These are phyloP conservation scores for Lymantria dispar DNA, from an alignment of 2,888 invertebrate genomes.

Conservation along the genomic window DNA sequence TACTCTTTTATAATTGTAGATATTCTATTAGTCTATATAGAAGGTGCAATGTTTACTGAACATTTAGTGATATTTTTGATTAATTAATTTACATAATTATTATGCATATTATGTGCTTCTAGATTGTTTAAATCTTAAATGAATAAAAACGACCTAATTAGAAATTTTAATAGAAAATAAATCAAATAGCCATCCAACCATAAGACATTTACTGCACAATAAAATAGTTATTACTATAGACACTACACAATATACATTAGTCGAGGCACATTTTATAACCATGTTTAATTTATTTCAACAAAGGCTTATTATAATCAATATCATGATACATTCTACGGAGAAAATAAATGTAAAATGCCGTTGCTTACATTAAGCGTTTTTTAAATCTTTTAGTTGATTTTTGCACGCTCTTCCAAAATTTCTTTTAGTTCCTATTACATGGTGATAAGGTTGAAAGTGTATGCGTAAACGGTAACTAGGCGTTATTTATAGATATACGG, in stretches of 20 bases:
- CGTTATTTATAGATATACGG: slow-evolving; percentile 51
- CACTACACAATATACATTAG: not conserved
- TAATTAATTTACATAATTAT: no score
- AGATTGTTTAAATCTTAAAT: no score
- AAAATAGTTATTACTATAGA: not conserved
- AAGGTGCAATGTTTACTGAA: no score
- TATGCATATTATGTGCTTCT: no score
- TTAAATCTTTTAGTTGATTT: slow-evolving; percentile 14
- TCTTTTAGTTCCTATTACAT: slow-evolving; percentile 17
- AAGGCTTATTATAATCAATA: not conserved
- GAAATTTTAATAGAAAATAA: no score
- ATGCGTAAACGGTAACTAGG: slow-evolving; percentile 24
- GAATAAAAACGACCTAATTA: no score
- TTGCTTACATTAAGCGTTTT: not conserved
- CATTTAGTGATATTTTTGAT: no score
- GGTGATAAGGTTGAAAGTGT: slow-evolving; percentile 33
- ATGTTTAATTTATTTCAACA: slow-evolving; percentile 1
- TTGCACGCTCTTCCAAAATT: not conserved
- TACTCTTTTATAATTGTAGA: not conserved
- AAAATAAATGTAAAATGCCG: slow-evolving; percentile 17
- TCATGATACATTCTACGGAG: slow-evolving; percentile 7
- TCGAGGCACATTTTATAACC: slow-evolving; percentile 1
- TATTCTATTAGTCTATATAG: not conserved
- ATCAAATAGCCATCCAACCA: no score
- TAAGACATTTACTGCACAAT: not conserved